These are phyloP conservation scores for Drosophila ustulata DNA, from an alignment of 2,888 invertebrate genomes.

Conservation along the genomic window DNA sequence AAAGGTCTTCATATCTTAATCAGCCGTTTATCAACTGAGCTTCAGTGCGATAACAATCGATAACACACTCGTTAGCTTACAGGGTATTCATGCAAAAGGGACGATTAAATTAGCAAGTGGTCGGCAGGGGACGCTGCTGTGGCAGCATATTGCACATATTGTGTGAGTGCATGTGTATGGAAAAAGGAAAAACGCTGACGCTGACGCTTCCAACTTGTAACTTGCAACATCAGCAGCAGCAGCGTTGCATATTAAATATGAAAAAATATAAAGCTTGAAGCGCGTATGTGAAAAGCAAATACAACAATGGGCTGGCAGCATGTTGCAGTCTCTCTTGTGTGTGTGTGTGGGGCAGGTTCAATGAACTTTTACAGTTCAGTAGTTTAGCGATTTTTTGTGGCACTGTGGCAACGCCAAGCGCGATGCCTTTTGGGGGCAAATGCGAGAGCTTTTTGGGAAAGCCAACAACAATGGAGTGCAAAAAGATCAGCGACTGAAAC, in stretches of 20 bases:
- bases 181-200: constrained; percentile 65
- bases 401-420: constrained; percentile 61
- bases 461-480: constrained; percentile 55
- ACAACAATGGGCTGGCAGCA: constrained; percentile 49
- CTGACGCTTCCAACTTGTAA: constrained; percentile 71
- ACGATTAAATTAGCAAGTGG: constrained; percentile 73
- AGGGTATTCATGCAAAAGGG: constrained; percentile 43
- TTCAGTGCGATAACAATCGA: neutral
- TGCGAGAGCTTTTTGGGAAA: constrained; percentile 46
- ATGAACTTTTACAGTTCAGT: constrained; percentile 82
- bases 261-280: constrained; percentile 37
- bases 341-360: constrained; percentile 68
- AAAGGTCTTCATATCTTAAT: neutral
- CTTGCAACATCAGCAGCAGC: constrained; percentile 79
- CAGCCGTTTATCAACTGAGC: neutral
- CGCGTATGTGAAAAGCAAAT: constrained; percentile 54
- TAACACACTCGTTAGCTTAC: constrained; percentile 4
- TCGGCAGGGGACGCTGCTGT: constrained; percentile 13
- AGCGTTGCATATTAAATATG: constrained; percentile 75
- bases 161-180: constrained; percentile 23
- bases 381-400: constrained; percentile 78
- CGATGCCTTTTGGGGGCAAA: constrained; percentile 37
- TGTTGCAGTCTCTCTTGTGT: constrained; percentile 47
- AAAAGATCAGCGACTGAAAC: constrained; percentile 51
- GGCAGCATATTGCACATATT: constrained; percentile 71